Conservation (phyloP, 1,140 invertebrate genomes). For the Zaprionus vittiger region DNA sequence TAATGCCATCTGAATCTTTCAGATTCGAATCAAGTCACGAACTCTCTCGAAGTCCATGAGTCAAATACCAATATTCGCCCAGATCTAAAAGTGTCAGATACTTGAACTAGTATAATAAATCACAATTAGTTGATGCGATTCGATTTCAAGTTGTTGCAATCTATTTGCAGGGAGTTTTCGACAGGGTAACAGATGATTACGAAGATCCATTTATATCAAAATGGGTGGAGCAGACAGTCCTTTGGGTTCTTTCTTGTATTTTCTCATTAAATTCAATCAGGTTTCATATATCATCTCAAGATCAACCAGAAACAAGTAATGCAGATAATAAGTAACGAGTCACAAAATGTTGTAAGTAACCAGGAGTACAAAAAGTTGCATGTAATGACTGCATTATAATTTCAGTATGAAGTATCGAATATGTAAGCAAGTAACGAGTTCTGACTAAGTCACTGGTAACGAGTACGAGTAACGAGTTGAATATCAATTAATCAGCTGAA, state of each 20-base stretch:
- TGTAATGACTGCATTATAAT: neutral
- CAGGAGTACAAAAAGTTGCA: neutral
- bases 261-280: neutral
- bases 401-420: neutral
- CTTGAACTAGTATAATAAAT: neutral
- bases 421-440: neutral
- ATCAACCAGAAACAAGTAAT: neutral
- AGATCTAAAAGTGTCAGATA: slow-evolving; percentile 22
- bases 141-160: neutral
- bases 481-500: too few species aligned
- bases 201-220: too few species aligned
- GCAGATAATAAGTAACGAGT: neutral
- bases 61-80: slow-evolving; percentile 15
- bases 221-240: neutral
- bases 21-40: slow-evolving; percentile 40
- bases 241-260: neutral
- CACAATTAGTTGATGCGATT: slow-evolving; percentile 6
- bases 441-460: too few species aligned
- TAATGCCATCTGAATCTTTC: slow-evolving; percentile 32
- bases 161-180: neutral
- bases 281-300: neutral
- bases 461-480: too few species aligned
- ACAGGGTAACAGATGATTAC: neutral
- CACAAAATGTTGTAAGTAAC: neutral
- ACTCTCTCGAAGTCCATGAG: slow-evolving; percentile 22